These are phyloP conservation scores for Hirtodrosophila duncani DNA, from an alignment of 2,888 invertebrate species.

Conservation along the genomic window DNA sequence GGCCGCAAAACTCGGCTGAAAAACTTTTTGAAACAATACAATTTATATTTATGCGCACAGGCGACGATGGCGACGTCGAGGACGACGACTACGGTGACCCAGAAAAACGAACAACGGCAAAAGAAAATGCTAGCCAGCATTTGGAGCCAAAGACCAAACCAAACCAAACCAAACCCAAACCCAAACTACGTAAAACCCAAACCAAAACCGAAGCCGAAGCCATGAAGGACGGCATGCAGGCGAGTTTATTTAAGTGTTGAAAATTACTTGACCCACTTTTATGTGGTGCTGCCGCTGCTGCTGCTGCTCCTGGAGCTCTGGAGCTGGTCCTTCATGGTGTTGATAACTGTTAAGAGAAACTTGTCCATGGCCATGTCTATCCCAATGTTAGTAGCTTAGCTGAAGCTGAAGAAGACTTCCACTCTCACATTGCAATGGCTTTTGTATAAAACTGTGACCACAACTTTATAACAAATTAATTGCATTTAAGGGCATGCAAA, in stretches of 20 bases:
- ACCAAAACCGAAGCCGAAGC: conserved; percentile 10
- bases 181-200: conserved; percentile 22
- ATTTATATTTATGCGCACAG: conserved; percentile 71
- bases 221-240: conserved; percentile 8
- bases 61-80: conserved; percentile 40
- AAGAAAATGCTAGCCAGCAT: too few species aligned
- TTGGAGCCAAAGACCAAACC: too few species aligned
- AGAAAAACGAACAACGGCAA: too few species aligned
- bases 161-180: too few species aligned
- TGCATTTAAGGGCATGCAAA: conserved; percentile 26
- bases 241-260: conserved; percentile 58
- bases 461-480: conserved; percentile 37
- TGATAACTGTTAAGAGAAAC: conserved; percentile 43
- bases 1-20: conserved; percentile 56
- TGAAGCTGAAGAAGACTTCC: too few species aligned
- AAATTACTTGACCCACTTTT: conserved; percentile 72
- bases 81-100: background rate
- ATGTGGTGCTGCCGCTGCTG: too few species aligned
- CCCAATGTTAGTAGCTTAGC: conserved; percentile 14
- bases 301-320: background rate
- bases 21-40: conserved; percentile 73
- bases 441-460: conserved; percentile 30
- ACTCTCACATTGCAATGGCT: background rate
- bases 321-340: conserved; percentile 13
- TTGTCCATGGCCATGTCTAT: conserved; percentile 39